Evolutionary conservation across 2,888 invertebrate genomes (phyloP), one percentile per base, ranked within the genome.

Genomic region (Diogma glabrata): DNA sequence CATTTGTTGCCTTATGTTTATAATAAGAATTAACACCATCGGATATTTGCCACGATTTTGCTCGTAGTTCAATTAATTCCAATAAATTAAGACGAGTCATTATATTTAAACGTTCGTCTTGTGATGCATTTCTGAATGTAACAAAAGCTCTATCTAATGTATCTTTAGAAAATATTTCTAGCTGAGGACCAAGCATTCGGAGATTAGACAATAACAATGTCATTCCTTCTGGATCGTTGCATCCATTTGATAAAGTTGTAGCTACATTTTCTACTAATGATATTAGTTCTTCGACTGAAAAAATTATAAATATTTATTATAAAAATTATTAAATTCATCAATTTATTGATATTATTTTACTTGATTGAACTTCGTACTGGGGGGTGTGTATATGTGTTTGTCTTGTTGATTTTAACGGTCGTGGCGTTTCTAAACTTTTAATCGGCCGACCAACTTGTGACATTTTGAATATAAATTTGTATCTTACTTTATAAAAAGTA

Each of bases 31-130:
- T 84, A 76, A 88, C 83, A 61, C 86, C 83, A 68, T 88, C 87
- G 58, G 81, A 83, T 55, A 84, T 82, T 65, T 86, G 83, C 94
- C 94, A 94, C 64, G 86, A 82, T 71, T 87, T 87, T 56, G 93
- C 93, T 66, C 94, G 78, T 65, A 94, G 74, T 74, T 95, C 94
- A 62, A 95, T 90, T 56, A 94, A 75, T 74, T 94, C 92, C 67
- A 95, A 81, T 63, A 94, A 77, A 70, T 88, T 85, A 65, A 90
- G 78, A 70, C 92, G 80, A 62, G 88, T 87, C 70, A 86, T 81
- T 66, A 86, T 80, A 67, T 90, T 90, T 63, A 93, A 75, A 67
- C 84, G 80, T 68, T 87, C 86, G 71, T 90, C 88, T 69, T 88
- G 86, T 62, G 88, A 88, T 62, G 87, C 89, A 73, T 91, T 89